phyloP scores from a whole-genome alignment of 2,797 vertebrate species.

The Cygnus olor region DNA sequence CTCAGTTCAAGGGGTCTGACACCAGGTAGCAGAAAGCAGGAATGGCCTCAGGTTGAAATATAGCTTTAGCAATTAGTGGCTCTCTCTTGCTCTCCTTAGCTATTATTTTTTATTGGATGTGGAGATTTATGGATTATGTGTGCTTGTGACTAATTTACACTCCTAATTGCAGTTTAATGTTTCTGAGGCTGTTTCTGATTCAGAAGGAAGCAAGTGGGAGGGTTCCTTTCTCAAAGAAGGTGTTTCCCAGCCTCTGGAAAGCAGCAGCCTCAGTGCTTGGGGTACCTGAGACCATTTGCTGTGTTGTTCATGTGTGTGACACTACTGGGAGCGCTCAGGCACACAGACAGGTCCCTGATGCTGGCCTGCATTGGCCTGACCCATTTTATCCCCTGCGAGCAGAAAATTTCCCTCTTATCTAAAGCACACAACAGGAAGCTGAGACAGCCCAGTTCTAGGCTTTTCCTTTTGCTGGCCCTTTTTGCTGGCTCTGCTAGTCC shows the following conservation, averaged over 20 bases:
- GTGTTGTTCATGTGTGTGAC: accelerated
- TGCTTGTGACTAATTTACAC: conserved; percentile 25
- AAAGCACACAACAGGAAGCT: not conserved
- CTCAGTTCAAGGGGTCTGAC: not conserved
- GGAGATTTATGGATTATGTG: conserved; percentile 41
- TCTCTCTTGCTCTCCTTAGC: not conserved
- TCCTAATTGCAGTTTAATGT: conserved; percentile 47
- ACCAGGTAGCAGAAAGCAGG: not conserved
- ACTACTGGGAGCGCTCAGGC: not conserved
- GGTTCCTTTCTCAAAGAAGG: not conserved
- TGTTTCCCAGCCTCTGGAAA: conserved; percentile 1
- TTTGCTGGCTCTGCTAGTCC: not conserved
- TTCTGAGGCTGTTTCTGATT: conserved; percentile 29
- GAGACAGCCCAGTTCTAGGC: not conserved
- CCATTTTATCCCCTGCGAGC: too few relatives aligned
- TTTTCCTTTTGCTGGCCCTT: not conserved
- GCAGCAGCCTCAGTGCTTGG: not conserved
- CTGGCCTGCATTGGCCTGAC: not conserved
- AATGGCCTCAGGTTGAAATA: conserved; percentile 29
- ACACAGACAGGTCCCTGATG: not conserved
- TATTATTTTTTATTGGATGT: conserved; percentile 58
- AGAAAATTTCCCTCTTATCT: not conserved
- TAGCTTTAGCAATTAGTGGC: conserved; percentile 31
- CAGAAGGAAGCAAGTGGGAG: not conserved
- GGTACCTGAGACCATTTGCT: accelerated